phyloP scores from a whole-genome alignment of 1,140 invertebrate species.

The Thalassaphorura encarpata region DNA sequence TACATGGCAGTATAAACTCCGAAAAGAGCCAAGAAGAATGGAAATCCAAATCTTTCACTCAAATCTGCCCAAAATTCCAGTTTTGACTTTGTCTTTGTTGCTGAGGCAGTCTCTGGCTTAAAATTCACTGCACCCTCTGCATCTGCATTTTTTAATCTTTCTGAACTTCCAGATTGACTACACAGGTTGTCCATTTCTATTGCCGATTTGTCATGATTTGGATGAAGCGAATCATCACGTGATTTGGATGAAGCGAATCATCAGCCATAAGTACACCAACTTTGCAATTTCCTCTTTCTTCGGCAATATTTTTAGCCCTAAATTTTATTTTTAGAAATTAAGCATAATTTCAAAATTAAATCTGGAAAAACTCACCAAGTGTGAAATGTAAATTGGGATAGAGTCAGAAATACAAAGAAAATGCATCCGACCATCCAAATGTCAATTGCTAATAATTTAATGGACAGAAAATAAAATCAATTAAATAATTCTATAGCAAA shows the following conservation, averaged over 20 bases:
- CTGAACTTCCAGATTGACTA: no score
- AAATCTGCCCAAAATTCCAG: not conserved
- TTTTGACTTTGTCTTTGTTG: not conserved
- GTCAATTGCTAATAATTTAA: conserved; percentile 13
- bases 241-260: not conserved
- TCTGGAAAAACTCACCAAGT: not conserved
- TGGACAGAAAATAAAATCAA: no score
- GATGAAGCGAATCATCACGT: not conserved
- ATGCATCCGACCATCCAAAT: conserved; percentile 13
- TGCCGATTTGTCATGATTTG: not conserved
- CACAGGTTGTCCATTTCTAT: not conserved
- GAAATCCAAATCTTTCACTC: not conserved
- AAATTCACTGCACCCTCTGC: not conserved
- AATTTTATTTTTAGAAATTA: not conserved
- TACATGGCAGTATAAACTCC: not conserved
- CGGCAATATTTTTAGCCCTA: not conserved
- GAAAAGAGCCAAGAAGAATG: not conserved
- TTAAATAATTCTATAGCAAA: no score
- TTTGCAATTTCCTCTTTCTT: not conserved
- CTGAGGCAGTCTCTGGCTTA: no score
- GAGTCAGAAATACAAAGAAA: not conserved
- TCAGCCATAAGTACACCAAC: not conserved
- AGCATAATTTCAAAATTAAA: no score
- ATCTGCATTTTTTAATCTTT: no score
- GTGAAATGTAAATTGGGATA: not conserved